Conservation (phyloP, 2,797 vertebrate genomes). For the Semotilus atromaculatus region DNA sequence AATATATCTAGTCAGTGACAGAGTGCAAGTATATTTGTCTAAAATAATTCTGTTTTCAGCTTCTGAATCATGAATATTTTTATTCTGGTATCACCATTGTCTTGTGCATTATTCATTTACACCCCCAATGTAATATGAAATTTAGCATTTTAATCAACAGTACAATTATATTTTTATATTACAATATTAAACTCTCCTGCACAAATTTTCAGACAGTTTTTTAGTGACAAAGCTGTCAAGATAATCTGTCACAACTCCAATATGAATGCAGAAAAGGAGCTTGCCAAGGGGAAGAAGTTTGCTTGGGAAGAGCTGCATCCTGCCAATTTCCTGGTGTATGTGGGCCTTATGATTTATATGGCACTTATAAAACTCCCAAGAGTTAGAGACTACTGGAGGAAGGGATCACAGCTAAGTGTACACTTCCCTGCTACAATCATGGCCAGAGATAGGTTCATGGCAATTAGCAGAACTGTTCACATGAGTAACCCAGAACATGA, state of each 20-base stretch:
- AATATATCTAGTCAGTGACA: too few species aligned
- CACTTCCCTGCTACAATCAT: slow-evolving; percentile 2
- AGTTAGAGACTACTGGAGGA: slow-evolving; percentile 16
- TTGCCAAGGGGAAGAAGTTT: neutral
- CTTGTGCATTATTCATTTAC: too few species aligned
- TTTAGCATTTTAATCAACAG: too few species aligned
- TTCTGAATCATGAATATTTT: too few species aligned
- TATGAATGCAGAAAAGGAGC: neutral
- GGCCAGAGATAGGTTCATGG: neutral
- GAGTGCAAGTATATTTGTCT: too few species aligned
- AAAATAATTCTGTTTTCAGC: too few species aligned
- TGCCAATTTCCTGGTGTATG: neutral
- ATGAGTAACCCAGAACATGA: slow-evolving; percentile 27
- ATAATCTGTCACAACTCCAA: slow-evolving; percentile 1
- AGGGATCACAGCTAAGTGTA: neutral
- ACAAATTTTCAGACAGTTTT: neutral
- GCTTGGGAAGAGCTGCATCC: neutral
- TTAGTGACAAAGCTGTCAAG: neutral
- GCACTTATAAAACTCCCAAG: neutral
- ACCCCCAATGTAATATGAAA: too few species aligned
- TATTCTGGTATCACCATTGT: too few species aligned
- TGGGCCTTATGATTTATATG: neutral
- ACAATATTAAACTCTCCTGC: neutral
- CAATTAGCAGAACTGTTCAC: slow-evolving; percentile 17
- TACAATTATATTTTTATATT: too few species aligned